A percentile compares a stretch with the other conserved stretches of the same genome.
These are phyloP conservation scores for Magallana ariakensis DNA, from an alignment of 1,140 invertebrate genomes.

Conservation along the genomic window DNA sequence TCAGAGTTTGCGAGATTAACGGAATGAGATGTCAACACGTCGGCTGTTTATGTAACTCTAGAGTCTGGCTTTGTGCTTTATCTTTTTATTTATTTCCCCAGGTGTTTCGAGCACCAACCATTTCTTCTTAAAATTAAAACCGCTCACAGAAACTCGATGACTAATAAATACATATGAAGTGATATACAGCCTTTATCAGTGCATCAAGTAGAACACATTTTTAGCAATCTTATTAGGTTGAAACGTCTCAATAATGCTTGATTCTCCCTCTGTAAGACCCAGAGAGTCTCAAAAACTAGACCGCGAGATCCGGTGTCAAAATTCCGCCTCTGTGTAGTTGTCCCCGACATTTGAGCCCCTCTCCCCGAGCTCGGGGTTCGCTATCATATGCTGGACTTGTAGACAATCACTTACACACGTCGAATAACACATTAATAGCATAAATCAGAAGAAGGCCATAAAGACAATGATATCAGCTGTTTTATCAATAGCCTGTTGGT, in stretches of 20 bases:
- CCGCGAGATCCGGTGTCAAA: too few relatives aligned
- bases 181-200: neutral
- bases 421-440: slow-evolving; percentile 1
- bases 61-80: neutral
- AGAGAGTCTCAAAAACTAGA: too few relatives aligned
- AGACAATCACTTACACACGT: neutral
- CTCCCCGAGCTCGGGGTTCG: neutral
- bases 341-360: neutral
- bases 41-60: slow-evolving; percentile 14
- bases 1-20: slow-evolving; percentile 5
- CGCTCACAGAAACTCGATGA: neutral
- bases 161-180: neutral
- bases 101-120: neutral
- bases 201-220: too few relatives aligned
- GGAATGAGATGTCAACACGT: neutral
- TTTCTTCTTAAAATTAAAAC: neutral
- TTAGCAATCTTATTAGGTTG: too few relatives aligned
- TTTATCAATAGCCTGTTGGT: slow-evolving; percentile 2
- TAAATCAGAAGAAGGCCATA: neutral
- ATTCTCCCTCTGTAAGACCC: too few relatives aligned
- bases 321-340: too few relatives aligned
- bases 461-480: slow-evolving; percentile 34
- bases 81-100: slow-evolving; percentile 36
- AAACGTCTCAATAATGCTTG: too few relatives aligned
- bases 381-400: neutral